Percentiles rank a stretch among this genome's conserved stretches.
Evolutionary conservation across 2,888 invertebrate species (phyloP).

Genomic region (Drosophila differens): DNA sequence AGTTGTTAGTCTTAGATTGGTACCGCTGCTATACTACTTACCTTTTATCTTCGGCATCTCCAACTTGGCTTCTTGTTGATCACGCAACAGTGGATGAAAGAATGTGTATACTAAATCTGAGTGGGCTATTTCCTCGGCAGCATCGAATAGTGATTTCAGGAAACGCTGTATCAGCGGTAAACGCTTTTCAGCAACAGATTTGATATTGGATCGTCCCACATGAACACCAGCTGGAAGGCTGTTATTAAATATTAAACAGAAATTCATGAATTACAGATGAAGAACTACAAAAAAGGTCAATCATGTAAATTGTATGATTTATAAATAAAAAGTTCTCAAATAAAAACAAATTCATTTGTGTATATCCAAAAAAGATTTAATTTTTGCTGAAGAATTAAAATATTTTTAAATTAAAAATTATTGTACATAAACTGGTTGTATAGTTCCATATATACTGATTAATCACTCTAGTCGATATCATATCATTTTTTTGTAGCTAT

Average conservation of each 20-base stretch:
- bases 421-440: neutral
- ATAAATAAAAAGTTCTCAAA: neutral
- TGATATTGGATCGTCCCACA: conserved; percentile 96
- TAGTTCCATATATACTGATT: neutral
- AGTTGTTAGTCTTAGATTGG: neutral
- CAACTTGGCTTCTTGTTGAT: conserved; percentile 95
- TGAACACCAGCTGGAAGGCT: conserved; percentile 91
- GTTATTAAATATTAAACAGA: conserved; percentile 39
- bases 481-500: conserved; percentile 4
- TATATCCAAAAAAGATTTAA: neutral
- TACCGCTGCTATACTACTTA: conserved; percentile 78
- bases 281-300: neutral
- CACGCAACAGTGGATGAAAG: conserved; percentile 97
- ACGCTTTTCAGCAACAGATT: conserved; percentile 97
- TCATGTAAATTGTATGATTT: neutral
- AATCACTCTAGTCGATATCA: conserved; percentile 5
- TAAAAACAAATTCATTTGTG: neutral
- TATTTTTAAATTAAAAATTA: neutral
- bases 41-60: conserved; percentile 92
- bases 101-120: conserved; percentile 99
- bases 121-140: conserved; percentile 97
- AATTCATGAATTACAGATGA: conserved; percentile 8
- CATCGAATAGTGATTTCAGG: conserved; percentile 92
- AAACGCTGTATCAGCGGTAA: conserved; percentile 95
- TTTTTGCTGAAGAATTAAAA: neutral